Percentiles rank a stretch among this genome's conserved stretches.
phyloP scores from a whole-genome alignment of 2,113 vertebrate species.

The Smithornis capensis region DNA sequence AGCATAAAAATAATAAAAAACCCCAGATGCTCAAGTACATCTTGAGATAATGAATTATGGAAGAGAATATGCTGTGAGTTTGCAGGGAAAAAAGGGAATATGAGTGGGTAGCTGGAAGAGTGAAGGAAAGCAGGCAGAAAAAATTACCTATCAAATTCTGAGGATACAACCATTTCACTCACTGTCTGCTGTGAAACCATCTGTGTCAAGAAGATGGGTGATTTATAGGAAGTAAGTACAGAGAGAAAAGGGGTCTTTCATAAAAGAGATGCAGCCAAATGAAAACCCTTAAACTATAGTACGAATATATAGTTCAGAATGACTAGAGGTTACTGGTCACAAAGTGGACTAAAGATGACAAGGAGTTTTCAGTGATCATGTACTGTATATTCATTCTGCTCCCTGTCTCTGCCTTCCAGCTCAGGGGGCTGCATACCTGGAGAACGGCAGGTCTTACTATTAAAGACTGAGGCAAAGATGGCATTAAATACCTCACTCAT shows the following conservation, averaged over 20 bases:
- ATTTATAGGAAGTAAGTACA: background rate
- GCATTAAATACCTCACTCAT: background rate
- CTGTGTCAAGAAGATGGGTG: background rate
- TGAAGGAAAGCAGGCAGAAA: background rate
- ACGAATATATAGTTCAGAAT: background rate
- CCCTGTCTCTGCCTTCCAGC: background rate
- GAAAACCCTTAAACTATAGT: background rate
- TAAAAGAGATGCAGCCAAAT: background rate
- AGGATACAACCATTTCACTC: constrained; percentile 13
- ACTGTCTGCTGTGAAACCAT: constrained; percentile 15
- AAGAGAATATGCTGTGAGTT: constrained; percentile 46
- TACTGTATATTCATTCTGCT: background rate
- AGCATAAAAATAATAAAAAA: constrained; percentile 75
- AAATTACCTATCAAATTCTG: background rate
- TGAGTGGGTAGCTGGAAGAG: constrained; percentile 19
- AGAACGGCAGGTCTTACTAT: accelerated
- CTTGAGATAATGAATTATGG: constrained; percentile 75
- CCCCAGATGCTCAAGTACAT: constrained; percentile 71
- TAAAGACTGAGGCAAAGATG: background rate
- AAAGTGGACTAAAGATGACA: background rate
- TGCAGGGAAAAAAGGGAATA: constrained; percentile 13
- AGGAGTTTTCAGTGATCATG: background rate
- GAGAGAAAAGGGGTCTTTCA: background rate
- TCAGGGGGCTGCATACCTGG: accelerated
- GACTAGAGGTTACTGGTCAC: background rate